Percentiles rank a stretch among this genome's conserved stretches.
phyloP scores from a whole-genome alignment of 1,140 invertebrate genomes.

The Lysiphlebus fabarum region DNA sequence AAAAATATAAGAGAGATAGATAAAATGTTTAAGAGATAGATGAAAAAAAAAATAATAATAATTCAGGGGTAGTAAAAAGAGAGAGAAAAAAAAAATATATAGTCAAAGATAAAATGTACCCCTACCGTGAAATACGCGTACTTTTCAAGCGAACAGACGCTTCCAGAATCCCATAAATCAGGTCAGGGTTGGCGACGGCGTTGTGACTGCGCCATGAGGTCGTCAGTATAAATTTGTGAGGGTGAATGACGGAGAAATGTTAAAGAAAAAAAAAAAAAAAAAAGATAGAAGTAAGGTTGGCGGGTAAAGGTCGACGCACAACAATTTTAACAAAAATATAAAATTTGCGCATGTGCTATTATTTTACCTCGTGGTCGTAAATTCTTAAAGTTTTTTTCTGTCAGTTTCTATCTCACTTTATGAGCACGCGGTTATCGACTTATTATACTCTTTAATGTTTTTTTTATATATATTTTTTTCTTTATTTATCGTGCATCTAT shows the following conservation, averaged over 20 bases:
- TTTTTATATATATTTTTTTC: too few relatives aligned
- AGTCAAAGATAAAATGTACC: slow-evolving; percentile 18
- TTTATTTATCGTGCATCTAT: too few relatives aligned
- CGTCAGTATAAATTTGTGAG: slow-evolving; percentile 14
- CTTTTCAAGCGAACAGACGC: slow-evolving; percentile 43
- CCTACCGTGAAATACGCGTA: slow-evolving; percentile 38
- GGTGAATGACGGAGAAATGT: slow-evolving; percentile 31
- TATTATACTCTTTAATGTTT: too few relatives aligned
- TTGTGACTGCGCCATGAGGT: slow-evolving; percentile 23
- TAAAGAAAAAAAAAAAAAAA: slow-evolving; percentile 29
- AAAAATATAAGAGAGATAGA: slow-evolving; percentile 8
- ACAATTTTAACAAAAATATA: slow-evolving; percentile 41
- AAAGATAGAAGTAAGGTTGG: slow-evolving; percentile 35
- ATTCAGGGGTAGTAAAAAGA: slow-evolving; percentile 8
- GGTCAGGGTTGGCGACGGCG: slow-evolving; percentile 54
- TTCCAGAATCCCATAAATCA: slow-evolving; percentile 57
- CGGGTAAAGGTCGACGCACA: slow-evolving; percentile 54
- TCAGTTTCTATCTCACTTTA: too few relatives aligned
- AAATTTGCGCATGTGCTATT: slow-evolving; percentile 22
- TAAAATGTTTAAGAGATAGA: background rate
- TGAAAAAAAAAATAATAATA: slow-evolving; percentile 4
- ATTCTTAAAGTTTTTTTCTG: background rate
- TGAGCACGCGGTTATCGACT: too few relatives aligned
- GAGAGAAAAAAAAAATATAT: slow-evolving; percentile 20
- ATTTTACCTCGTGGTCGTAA: slow-evolving; percentile 15